Evolutionary conservation across 1,140 invertebrate genomes (phyloP).

Genomic region (Ceratoteleas bidentatus): DNA sequence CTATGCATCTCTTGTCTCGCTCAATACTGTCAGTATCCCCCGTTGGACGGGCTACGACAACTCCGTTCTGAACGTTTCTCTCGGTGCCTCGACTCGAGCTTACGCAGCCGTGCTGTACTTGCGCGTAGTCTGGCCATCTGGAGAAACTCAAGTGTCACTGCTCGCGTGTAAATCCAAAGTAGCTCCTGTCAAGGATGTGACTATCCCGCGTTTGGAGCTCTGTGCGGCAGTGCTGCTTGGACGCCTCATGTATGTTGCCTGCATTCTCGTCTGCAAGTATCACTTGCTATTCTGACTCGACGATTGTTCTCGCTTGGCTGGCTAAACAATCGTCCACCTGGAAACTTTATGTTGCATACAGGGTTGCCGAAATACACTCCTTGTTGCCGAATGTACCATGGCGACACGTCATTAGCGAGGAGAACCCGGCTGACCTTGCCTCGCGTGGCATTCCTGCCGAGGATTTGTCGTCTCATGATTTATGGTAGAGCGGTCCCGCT

Average conservation of each 20-base stretch:
- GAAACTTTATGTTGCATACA: neutral
- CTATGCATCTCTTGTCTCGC: neutral
- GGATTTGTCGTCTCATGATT: neutral
- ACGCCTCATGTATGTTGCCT: too few relatives aligned
- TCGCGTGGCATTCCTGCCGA: neutral
- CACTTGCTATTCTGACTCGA: neutral
- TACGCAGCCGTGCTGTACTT: neutral
- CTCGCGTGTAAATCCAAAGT: neutral
- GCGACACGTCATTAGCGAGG: neutral
- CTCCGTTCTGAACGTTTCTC: neutral
- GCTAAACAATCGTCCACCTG: neutral
- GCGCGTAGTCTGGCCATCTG: neutral
- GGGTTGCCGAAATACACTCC: neutral
- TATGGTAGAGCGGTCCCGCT: neutral
- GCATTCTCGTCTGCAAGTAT: too few relatives aligned
- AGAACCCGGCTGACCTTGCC: slow-evolving; percentile 3
- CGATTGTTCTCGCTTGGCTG: neutral
- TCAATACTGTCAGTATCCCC: neutral
- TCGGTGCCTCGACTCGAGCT: neutral
- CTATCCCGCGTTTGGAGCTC: neutral
- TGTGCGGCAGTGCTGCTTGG: neutral
- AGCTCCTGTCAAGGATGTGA: neutral
- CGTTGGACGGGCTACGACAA: neutral
- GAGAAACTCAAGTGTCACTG: neutral
- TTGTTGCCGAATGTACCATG: neutral